phyloP scores from a whole-genome alignment of 1,140 invertebrate genomes.

The Panagrolaimus sp. region DNA sequence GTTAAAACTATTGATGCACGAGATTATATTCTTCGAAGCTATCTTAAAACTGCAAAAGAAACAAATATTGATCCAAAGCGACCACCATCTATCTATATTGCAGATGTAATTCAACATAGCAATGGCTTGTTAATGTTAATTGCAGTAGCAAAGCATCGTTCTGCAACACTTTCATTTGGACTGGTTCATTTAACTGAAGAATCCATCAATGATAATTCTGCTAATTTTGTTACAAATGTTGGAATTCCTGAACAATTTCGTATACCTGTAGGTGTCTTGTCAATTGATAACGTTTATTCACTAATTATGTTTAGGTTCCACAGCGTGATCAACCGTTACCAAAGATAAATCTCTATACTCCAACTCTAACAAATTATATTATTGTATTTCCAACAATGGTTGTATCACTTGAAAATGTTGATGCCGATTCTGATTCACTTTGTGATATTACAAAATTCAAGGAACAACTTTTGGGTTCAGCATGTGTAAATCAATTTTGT shows the following conservation, averaged over 20 bases:
- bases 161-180: background rate
- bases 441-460: conserved; percentile 5
- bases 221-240: background rate
- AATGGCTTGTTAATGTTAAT: background rate
- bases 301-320: no score
- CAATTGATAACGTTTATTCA: no score
- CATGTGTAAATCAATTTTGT: background rate
- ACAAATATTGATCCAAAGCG: background rate
- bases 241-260: background rate
- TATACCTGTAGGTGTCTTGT: background rate
- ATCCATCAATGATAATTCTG: background rate
- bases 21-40: background rate
- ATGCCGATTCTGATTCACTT: background rate
- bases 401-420: background rate
- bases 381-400: conserved; percentile 7
- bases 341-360: background rate
- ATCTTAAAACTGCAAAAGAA: background rate
- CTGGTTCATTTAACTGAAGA: background rate
- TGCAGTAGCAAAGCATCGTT: background rate
- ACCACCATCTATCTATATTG: background rate
- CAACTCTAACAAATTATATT: background rate
- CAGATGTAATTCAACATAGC: background rate
- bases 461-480: background rate
- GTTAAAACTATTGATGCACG: background rate
- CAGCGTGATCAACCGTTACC: background rate